A percentile compares a stretch with the other conserved stretches of the same genome.
phyloP scores from a whole-genome alignment of 1,140 invertebrate genomes.

The Drosophila novamexicana region DNA sequence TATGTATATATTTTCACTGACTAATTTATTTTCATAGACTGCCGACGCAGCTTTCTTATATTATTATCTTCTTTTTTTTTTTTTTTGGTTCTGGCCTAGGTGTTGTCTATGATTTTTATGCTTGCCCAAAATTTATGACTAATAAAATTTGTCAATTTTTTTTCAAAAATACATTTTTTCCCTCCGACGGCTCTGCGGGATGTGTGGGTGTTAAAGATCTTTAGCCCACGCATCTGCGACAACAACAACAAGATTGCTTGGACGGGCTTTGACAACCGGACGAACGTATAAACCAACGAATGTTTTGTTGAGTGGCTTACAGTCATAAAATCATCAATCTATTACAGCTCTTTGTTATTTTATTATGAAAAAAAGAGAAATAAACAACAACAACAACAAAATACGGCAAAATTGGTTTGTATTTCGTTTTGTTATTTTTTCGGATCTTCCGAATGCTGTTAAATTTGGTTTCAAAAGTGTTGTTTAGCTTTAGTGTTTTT shows the following conservation, averaged over 20 bases:
- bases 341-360: conserved; percentile 57
- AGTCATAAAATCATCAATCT: conserved; percentile 74
- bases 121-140: conserved; percentile 72
- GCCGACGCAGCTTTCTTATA: conserved; percentile 25
- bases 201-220: conserved; percentile 65
- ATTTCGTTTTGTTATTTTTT: conserved; percentile 31
- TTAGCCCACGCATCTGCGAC: conserved; percentile 55
- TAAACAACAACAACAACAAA: conserved; percentile 1
- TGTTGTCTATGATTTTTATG: conserved; percentile 64
- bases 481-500: not conserved
- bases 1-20: conserved; percentile 38
- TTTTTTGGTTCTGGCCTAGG: conserved; percentile 32
- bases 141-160: conserved; percentile 75
- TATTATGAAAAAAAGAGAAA: conserved; percentile 21
- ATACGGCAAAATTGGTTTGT: conserved; percentile 17
- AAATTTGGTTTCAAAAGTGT: conserved; percentile 24
- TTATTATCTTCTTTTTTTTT: not conserved
- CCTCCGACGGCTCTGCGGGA: not conserved
- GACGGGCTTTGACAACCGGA: conserved; percentile 45
- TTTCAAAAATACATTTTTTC: conserved; percentile 21
- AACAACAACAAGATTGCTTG: conserved; percentile 37
- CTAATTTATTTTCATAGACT: conserved; percentile 75
- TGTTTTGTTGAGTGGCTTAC: conserved; percentile 63
- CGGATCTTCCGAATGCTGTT: conserved; percentile 25
- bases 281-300: conserved; percentile 31